phyloP scores from a whole-genome alignment of 2,113 vertebrate genomes.

The Aleadryas rufinucha region DNA sequence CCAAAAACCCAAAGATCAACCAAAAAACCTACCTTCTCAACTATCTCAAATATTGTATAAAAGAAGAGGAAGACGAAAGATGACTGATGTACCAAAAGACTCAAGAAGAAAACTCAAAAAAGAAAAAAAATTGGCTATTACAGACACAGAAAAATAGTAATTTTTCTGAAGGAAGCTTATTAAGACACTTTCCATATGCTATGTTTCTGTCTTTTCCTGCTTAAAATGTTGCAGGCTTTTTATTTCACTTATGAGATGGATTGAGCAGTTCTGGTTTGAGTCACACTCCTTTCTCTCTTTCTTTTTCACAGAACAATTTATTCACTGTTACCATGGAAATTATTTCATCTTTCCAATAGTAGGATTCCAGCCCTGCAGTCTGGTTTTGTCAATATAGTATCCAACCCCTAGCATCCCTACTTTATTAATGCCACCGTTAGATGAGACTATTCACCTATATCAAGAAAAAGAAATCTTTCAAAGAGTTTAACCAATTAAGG shows the following conservation, averaged over 20 bases:
- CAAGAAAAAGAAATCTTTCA: not conserved
- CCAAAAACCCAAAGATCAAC: accelerated
- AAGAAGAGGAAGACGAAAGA: not conserved
- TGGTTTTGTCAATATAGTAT: not conserved
- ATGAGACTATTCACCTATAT: not conserved
- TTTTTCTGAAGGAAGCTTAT: not conserved
- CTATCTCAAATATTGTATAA: not conserved
- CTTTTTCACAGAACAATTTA: conserved; percentile 8
- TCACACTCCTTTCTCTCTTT: not conserved
- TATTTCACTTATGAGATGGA: not conserved
- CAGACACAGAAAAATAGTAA: not conserved
- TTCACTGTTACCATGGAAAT: conserved; percentile 60
- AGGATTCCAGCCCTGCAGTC: not conserved
- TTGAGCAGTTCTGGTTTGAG: not conserved
- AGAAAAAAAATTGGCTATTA: not conserved
- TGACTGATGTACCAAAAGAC: not conserved
- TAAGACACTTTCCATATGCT: not conserved
- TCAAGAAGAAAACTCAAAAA: not conserved
- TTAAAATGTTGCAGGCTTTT: not conserved
- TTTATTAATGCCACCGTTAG: not conserved
- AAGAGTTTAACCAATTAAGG: not conserved
- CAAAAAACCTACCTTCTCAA: not conserved
- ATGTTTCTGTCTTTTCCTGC: not conserved
- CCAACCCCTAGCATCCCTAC: not conserved
- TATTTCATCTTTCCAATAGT: conserved; percentile 1